Evolutionary conservation across 2,888 invertebrate genomes (phyloP).

Genomic region (Erpobdella octoculata): DNA sequence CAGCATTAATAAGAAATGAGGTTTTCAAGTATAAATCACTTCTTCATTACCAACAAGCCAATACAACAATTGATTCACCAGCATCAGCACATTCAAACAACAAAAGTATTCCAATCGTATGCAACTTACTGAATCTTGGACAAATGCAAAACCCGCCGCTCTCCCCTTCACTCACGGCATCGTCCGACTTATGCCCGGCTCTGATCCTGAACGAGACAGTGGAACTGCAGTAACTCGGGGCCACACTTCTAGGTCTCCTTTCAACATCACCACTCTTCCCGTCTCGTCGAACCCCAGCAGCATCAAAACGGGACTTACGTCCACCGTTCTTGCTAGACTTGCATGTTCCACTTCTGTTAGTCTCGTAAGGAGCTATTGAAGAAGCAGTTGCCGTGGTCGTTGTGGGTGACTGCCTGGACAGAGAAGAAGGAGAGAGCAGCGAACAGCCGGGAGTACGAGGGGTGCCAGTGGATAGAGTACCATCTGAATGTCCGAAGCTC

Average conservation of each 20-base stretch:
- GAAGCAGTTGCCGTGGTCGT: background rate
- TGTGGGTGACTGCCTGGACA: slow-evolving; percentile 2
- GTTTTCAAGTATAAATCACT: too few relatives aligned
- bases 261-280: background rate
- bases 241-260: slow-evolving; percentile 1
- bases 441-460: background rate
- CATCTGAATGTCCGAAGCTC: slow-evolving; percentile 21
- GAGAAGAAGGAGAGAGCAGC: background rate
- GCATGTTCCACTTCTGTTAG: background rate
- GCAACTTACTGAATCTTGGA: slow-evolving; percentile 17
- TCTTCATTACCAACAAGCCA: background rate
- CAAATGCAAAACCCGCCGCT: background rate
- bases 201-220: slow-evolving; percentile 22
- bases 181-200: background rate
- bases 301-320: background rate
- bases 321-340: background rate
- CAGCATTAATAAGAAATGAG: too few relatives aligned
- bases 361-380: background rate
- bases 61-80: background rate
- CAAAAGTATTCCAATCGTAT: too few relatives aligned
- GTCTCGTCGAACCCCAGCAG: background rate
- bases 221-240: slow-evolving; percentile 20
- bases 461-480: background rate
- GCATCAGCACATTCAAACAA: background rate
- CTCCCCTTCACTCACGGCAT: background rate